Evolutionary conservation across 2,888 invertebrate species (phyloP).

Genomic region (Flexamia atlantica): DNA sequence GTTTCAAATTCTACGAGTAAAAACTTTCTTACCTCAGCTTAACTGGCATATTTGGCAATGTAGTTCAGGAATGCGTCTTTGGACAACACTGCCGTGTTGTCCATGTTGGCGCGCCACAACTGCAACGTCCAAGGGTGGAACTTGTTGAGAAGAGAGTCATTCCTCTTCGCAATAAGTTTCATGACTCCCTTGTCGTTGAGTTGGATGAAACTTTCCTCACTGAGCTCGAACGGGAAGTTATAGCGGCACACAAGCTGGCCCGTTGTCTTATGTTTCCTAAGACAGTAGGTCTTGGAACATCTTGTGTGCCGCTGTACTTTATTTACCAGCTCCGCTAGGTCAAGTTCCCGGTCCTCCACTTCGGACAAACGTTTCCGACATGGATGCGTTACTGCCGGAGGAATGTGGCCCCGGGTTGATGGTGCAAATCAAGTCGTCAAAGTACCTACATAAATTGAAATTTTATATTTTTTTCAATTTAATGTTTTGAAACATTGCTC

Average conservation of each 20-base stretch:
- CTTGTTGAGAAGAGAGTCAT: slow-evolving; percentile 55
- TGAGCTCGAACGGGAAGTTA: slow-evolving; percentile 22
- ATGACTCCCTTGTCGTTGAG: background rate
- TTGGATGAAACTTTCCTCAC: background rate
- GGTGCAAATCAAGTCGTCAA: slow-evolving; percentile 1
- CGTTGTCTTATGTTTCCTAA: slow-evolving; percentile 32
- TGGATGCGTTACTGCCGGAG: slow-evolving; percentile 15
- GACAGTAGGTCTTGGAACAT: background rate
- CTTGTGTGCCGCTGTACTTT: slow-evolving; percentile 18
- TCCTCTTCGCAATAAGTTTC: slow-evolving; percentile 25
- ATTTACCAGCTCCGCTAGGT: slow-evolving; percentile 34
- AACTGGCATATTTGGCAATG: slow-evolving; percentile 64
- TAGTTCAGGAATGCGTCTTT: slow-evolving; percentile 62
- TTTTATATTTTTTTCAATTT: no score
- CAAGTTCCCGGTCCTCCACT: background rate
- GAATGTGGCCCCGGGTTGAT: background rate
- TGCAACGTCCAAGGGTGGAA: slow-evolving; percentile 56
- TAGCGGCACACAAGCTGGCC: background rate
- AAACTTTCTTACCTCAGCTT: slow-evolving; percentile 56
- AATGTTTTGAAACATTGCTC: no score
- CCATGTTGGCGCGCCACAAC: slow-evolving; percentile 65
- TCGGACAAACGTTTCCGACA: background rate
- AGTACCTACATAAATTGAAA: background rate
- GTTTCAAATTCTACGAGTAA: no score
- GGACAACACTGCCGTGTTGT: slow-evolving; percentile 40